Percentiles rank a stretch among this genome's conserved stretches.
phyloP scores from a whole-genome alignment of 2,888 invertebrate genomes.

The Callyntrura sp. region DNA sequence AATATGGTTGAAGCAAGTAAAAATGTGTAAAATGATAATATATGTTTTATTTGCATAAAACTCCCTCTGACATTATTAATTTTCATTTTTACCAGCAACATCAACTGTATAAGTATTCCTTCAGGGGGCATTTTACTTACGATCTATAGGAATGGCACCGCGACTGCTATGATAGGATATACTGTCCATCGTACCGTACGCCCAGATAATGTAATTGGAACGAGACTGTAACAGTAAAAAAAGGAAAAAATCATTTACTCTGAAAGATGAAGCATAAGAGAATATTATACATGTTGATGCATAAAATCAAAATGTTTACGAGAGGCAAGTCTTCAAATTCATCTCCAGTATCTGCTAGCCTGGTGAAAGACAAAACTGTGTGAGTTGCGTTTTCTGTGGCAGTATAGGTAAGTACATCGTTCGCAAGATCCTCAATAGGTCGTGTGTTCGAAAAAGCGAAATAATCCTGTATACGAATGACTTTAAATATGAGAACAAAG shows the following conservation, averaged over 20 bases:
- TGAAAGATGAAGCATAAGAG: neutral
- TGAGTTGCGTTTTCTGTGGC: slow-evolving; percentile 66
- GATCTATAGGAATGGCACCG: slow-evolving; percentile 35
- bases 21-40: too few species aligned
- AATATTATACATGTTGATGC: neutral
- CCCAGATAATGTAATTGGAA: slow-evolving; percentile 63
- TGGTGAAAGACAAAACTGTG: slow-evolving; percentile 57
- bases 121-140: too few species aligned
- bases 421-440: slow-evolving; percentile 53
- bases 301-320: neutral
- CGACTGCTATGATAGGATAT: slow-evolving; percentile 45
- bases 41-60: neutral
- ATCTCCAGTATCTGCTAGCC: slow-evolving; percentile 63
- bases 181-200: slow-evolving; percentile 38
- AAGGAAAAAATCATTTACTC: neutral
- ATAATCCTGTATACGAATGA: slow-evolving; percentile 69
- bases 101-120: neutral
- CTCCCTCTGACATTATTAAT: too few species aligned
- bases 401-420: slow-evolving; percentile 53
- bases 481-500: too few species aligned
- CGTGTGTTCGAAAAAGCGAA: slow-evolving; percentile 40
- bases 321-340: slow-evolving; percentile 62
- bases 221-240: slow-evolving; percentile 3
- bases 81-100: too few species aligned
- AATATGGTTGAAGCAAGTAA: neutral